These are phyloP conservation scores for Oryzias curvinotus DNA, from an alignment of 2,113 vertebrate species.

Conservation along the genomic window DNA sequence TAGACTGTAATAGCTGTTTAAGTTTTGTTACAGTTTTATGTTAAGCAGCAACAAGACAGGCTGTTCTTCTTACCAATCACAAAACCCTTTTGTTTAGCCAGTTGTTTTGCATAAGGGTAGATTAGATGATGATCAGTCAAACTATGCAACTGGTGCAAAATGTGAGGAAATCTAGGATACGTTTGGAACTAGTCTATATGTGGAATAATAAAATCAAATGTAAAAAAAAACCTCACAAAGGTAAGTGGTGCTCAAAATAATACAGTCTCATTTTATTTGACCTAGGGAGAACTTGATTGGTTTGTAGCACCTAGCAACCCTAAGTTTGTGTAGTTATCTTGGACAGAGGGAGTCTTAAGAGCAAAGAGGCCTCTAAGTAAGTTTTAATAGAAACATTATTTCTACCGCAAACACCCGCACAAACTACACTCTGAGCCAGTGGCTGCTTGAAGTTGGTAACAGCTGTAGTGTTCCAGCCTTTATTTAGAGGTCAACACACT, in stretches of 20 bases:
- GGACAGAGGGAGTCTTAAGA: slow-evolving; percentile 66
- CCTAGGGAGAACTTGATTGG: slow-evolving; percentile 29
- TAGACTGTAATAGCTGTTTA: slow-evolving; percentile 19
- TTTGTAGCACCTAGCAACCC: slow-evolving; percentile 38
- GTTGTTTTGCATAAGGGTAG: slow-evolving; percentile 33
- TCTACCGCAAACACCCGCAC: slow-evolving; percentile 62
- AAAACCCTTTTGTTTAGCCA: slow-evolving; percentile 9
- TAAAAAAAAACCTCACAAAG: slow-evolving; percentile 35
- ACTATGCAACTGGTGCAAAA: slow-evolving; percentile 55
- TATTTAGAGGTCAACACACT: slow-evolving; percentile 81
- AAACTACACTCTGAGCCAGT: slow-evolving; percentile 62
- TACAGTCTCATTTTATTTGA: slow-evolving; percentile 49
- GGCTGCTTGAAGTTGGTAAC: slow-evolving; percentile 79
- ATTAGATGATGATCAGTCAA: slow-evolving; percentile 47
- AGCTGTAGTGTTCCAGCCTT: slow-evolving; percentile 80
- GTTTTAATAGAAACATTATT: slow-evolving; percentile 80
- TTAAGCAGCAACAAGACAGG: slow-evolving; percentile 25
- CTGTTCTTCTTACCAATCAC: slow-evolving; percentile 18
- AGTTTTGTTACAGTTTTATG: slow-evolving; percentile 6
- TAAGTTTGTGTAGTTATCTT: slow-evolving; percentile 63
- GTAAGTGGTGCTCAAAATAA: slow-evolving; percentile 40
- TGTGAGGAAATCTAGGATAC: slow-evolving; percentile 44
- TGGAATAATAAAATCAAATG: slow-evolving; percentile 59
- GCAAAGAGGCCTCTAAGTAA: slow-evolving; percentile 72
- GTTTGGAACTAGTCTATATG: slow-evolving; percentile 40